These are phyloP conservation scores for Sympetrum striolatum DNA, from an alignment of 2,888 invertebrate species.

Conservation along the genomic window DNA sequence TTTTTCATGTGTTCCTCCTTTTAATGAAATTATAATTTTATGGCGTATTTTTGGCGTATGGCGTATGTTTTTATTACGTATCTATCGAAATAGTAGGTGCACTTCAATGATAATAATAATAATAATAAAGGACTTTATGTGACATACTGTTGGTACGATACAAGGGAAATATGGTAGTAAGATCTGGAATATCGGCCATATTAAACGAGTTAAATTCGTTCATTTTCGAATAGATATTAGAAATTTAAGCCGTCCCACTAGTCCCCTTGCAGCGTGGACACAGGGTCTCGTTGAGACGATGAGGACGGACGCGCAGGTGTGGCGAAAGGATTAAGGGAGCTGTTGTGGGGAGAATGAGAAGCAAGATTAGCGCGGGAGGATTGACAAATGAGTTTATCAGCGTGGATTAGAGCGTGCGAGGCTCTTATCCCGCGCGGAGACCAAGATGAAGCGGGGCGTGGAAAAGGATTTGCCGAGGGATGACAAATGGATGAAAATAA, in stretches of 20 bases:
- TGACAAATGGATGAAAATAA: slow-evolving; percentile 30
- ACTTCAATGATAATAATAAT: no score
- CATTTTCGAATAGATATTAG: no score
- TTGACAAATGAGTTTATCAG: slow-evolving; percentile 43
- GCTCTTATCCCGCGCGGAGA: slow-evolving; percentile 28
- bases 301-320: background rate
- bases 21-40: no score
- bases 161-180: no score
- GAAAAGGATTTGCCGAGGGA: slow-evolving; percentile 28
- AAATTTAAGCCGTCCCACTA: background rate
- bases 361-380: background rate
- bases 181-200: no score
- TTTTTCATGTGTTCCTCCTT: no score
- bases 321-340: background rate
- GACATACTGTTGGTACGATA: no score
- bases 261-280: background rate
- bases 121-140: no score
- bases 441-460: slow-evolving; percentile 35
- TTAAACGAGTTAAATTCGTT: no score
- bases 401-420: slow-evolving; percentile 31
- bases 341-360: background rate
- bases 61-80: no score
- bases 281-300: background rate
- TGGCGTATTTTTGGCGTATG: no score
- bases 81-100: no score